phyloP scores from a whole-genome alignment of 2,888 invertebrate species.

The Euclidia mi region DNA sequence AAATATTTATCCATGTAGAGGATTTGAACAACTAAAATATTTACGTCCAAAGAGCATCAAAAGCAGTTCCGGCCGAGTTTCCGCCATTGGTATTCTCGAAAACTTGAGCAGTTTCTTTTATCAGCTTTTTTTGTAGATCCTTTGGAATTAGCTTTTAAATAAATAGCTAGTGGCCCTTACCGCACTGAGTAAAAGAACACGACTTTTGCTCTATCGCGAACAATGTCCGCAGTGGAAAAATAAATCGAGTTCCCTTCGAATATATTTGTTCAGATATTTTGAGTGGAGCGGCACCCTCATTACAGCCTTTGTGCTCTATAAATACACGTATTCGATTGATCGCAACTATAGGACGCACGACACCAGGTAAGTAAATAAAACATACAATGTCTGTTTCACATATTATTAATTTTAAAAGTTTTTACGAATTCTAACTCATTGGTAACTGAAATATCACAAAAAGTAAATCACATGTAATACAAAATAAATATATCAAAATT shows the following conservation, averaged over 20 bases:
- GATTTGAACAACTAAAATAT: slow-evolving; percentile 49
- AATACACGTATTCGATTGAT: slow-evolving; percentile 19
- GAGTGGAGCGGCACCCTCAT: slow-evolving; percentile 35
- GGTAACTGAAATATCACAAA: slow-evolving; percentile 72
- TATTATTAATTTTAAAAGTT: slow-evolving; percentile 56
- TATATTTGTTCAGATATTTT: slow-evolving; percentile 44
- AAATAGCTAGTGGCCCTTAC: slow-evolving; percentile 62
- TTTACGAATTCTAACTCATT: slow-evolving; percentile 44
- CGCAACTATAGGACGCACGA: slow-evolving; percentile 1
- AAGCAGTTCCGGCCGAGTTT: slow-evolving; percentile 46
- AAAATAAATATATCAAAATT: slow-evolving; percentile 48
- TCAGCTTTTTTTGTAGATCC: slow-evolving; percentile 58
- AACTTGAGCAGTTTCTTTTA: slow-evolving; percentile 63
- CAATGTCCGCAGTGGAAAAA: slow-evolving; percentile 56
- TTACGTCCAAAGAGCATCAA: slow-evolving; percentile 55
- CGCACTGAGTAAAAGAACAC: slow-evolving; percentile 60
- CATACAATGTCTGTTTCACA: slow-evolving; percentile 29
- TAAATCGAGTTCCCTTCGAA: slow-evolving; percentile 43
- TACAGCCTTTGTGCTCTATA: slow-evolving; percentile 28
- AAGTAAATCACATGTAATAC: slow-evolving; percentile 60
- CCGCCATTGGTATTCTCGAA: slow-evolving; percentile 57
- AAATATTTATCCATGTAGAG: slow-evolving; percentile 11
- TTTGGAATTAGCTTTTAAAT: slow-evolving; percentile 68
- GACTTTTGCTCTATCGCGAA: slow-evolving; percentile 47
- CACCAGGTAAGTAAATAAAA: slow-evolving; percentile 41